These are phyloP conservation scores for Oxystoma pomonae DNA, from an alignment of 2,888 invertebrate genomes.

Conservation along the genomic window DNA sequence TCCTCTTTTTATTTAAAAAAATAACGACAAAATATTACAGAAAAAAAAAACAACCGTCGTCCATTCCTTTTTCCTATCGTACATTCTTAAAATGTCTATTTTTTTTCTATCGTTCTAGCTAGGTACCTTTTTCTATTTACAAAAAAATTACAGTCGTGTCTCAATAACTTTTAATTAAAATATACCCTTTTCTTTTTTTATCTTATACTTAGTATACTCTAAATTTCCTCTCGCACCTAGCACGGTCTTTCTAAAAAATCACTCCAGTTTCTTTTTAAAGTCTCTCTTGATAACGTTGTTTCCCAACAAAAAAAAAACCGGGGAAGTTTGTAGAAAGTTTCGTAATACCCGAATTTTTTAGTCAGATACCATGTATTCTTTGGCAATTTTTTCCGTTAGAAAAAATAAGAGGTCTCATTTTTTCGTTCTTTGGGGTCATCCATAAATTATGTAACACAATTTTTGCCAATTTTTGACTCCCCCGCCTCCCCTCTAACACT, in stretches of 20 bases:
- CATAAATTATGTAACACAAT: no score
- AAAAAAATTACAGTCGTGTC: conserved; percentile 16
- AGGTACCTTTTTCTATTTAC: conserved; percentile 18
- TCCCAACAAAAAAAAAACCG: no score
- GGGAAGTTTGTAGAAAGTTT: not conserved
- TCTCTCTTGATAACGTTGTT: no score
- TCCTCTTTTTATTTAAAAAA: not conserved
- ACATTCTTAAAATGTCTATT: no score
- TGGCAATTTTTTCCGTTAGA: conserved; percentile 10
- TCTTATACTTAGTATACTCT: not conserved
- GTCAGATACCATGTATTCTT: not conserved
- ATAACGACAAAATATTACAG: no score
- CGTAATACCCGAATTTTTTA: conserved; percentile 7
- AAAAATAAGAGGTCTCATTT: no score
- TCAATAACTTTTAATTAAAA: conserved; percentile 15
- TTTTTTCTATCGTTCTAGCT: no score
- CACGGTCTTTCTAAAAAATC: not conserved
- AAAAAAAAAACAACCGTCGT: no score
- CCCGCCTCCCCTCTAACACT: no score
- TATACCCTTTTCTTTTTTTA: conserved; percentile 15
- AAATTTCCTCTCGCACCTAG: not conserved
- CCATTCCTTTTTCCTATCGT: no score
- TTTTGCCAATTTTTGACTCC: no score
- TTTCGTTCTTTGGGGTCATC: no score
- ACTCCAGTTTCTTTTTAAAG: not conserved